Evolutionary conservation across 2,888 invertebrate species (phyloP), one percentile per base, ranked within the genome.

Genomic region (Notodromas monacha): DNA sequence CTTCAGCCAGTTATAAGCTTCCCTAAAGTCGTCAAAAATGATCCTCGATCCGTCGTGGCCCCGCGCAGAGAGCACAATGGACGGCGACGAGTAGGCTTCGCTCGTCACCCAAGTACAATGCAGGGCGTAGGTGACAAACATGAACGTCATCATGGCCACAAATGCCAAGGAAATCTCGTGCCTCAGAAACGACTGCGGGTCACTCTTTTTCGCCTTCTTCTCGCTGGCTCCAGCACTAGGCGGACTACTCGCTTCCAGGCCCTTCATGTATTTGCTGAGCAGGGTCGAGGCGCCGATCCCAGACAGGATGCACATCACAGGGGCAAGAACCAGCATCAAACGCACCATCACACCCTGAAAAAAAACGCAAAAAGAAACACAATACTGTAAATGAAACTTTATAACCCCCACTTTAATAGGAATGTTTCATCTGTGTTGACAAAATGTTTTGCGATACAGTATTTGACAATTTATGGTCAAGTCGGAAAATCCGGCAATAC

Each of bases 31-130:
- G 51, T 96, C 92, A 52, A 96, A 92, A 42, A 96, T 92, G 46
- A 92, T 84, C 33, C 50, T 48, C 2, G 69, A 68, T 13, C 86
- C 86, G 49, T 84, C 60, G 54, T 66, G 58, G 53, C 79, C 58
- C 26, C 66, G 51, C 4, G 66, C 66, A 5, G 66, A 63, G 4
- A 63, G 45, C 1, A 61, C 61, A 39, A 96, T 92, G 45, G 81
- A 81, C 2, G 92, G 92, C 26, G 81, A 81, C 41, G 81, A 84
- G 59, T 96, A 96, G 2, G 92, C 92, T 54, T 92, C 89, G 0
- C 81, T 79, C 26, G 92, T 89, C 13, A 92, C 92, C 89, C 89
- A 92, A 21, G 84, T 86, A 50, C 89, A 92, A 54, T 96, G 92
- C 50, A 77, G 64, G 36, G 79, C 81, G 52, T 92, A 96, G 21